Conservation (phyloP, 2,888 invertebrate species). For the Cynaeus angustus region DNA sequence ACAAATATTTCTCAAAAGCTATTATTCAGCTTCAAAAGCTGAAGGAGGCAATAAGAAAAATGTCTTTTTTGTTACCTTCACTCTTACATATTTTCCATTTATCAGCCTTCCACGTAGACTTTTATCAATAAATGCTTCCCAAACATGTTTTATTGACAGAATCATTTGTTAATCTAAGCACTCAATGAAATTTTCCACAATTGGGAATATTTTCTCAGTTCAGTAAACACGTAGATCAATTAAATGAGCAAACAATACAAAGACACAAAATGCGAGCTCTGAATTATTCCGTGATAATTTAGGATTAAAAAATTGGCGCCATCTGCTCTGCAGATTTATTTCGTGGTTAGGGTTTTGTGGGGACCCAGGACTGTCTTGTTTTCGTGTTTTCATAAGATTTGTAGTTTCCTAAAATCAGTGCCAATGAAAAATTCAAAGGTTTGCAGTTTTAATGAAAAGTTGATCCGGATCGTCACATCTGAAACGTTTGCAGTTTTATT, state of each 20-base stretch:
- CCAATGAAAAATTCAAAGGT: too few relatives aligned
- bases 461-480: too few relatives aligned
- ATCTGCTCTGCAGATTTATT: background rate
- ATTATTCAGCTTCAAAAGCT: conserved; percentile 19
- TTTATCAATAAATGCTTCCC: background rate
- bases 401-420: too few relatives aligned
- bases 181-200: background rate
- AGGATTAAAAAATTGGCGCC: conserved; percentile 5
- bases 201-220: background rate
- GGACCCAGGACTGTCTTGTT: too few relatives aligned
- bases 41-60: conserved; percentile 20
- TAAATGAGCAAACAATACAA: background rate
- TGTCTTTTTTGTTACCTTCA: conserved; percentile 20
- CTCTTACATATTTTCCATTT: conserved; percentile 20
- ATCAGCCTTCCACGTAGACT: background rate
- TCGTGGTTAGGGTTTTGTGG: background rate
- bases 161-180: background rate
- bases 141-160: conserved; percentile 1
- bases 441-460: too few relatives aligned
- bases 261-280: background rate
- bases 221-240: background rate
- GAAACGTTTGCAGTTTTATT: too few relatives aligned
- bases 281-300: too few relatives aligned
- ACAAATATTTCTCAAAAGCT: too few relatives aligned
- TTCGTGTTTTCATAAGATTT: too few relatives aligned